Evolutionary conservation across 2,113 vertebrate genomes (phyloP), one percentile per base, ranked within the genome.

Genomic region (Caranx ignobilis): DNA sequence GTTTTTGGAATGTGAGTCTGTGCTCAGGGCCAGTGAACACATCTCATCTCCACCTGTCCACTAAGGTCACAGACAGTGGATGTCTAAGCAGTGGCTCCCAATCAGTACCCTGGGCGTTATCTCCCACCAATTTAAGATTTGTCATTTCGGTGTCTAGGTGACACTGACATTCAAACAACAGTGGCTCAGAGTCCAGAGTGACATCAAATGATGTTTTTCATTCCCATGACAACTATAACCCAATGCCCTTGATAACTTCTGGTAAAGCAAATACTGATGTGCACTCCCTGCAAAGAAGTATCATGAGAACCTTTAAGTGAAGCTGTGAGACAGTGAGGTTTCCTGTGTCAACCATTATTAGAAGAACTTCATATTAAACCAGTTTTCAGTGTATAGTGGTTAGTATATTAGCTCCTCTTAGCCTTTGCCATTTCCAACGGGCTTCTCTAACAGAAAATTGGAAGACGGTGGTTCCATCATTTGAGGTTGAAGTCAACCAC

Each of bases 401-500:
- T 37, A 1, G 5, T 57, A 6, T 57, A 74, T 62, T 55, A 32
- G 57, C 56, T 2, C 0, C 26, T 50, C 15, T 61, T 21, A 41
- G 1, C 8, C 26, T 39, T 41, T 60, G 62, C 39, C 26, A 73
- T 77, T 82, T 74, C 48, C 15, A 19, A 19, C 32, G 18, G 48
- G 32, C 37, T 26, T 56, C 39, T 54, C 19, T 19, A 71, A 50
- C 0, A 31, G 10, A 43, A 55, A 70, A 45, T 31, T n/a, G 31
- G 32, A 50, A 18, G 11, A 47, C 31, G 10, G 39, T 15, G 35
- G 26, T 61, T 60, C 19, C 19, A 71, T 55, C 12, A 10, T 74
- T 81, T 63, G 45, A 63, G 65, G 43, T 67, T 64, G 57, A 65
- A 67, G 26, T 52, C 56, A 57, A 81, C 66, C 61, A 60, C 59